Evolutionary conservation across 2,888 invertebrate species (phyloP).

Genomic region (Tenodera sinensis): DNA sequence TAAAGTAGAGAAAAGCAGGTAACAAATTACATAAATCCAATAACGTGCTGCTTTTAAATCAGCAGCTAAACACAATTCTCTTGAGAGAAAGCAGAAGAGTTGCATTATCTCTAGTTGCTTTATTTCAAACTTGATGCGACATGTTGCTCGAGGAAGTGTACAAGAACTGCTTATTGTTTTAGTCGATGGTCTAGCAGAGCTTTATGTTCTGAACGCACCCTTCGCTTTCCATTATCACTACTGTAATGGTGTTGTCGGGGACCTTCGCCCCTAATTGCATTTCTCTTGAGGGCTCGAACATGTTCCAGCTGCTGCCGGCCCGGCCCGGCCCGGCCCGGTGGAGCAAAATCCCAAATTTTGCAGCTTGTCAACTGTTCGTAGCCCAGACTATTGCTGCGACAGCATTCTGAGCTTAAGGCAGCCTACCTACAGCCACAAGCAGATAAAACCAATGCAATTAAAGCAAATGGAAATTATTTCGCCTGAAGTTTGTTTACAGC

Average conservation of each 20-base stretch:
- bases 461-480: neutral
- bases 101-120: neutral
- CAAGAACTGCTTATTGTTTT: neutral
- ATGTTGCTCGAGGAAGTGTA: neutral
- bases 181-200: neutral
- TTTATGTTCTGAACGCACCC: neutral
- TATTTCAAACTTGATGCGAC: neutral
- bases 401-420: neutral
- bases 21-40: too few species aligned
- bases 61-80: too few species aligned
- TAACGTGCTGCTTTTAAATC: too few species aligned
- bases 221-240: neutral
- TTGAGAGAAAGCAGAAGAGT: too few species aligned
- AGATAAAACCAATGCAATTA: neutral
- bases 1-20: too few species aligned
- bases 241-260: neutral
- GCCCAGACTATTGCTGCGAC: neutral
- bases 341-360: neutral
- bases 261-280: neutral
- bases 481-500: neutral
- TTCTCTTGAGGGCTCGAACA: neutral
- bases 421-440: neutral
- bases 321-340: too few species aligned
- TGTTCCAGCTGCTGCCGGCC: neutral
- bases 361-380: neutral